Base-by-base conservation (phyloP, 2,888 invertebrate species). In the Choreutis nemorana region DNA sequence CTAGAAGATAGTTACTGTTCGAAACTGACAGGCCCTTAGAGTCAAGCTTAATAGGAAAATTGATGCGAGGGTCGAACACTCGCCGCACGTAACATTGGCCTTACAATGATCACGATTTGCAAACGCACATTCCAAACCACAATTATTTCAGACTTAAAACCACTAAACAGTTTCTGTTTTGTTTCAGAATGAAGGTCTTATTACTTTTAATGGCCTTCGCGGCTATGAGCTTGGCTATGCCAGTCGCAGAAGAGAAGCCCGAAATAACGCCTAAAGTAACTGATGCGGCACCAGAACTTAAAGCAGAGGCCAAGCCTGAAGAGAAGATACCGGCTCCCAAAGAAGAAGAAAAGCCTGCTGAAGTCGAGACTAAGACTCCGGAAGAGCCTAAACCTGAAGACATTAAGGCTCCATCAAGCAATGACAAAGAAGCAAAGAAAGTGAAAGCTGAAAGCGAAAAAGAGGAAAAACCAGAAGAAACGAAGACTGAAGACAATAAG, bases 101-200 rank as follows among this genome's bases (percentile, higher is more conserved):
- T 79, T 77, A 70, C 60, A 45, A 50, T 49, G 41, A 53, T 64
- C 70, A 71, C 71, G 67, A 66, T 55, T 67, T 58, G 45, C 48
- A 59, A 53, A 63, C 61, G 62, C 66, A 61, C 61, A 58, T 55
- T 55, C 41, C 40, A 50, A 50, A 54, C 49, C 39, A 49, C 43
- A 45, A 44, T 48, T 48, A 52, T 50, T 40, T 39, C 36, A 37
- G 33, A 39, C 37, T 36, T 37, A 56, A 50, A 48, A 62, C 57
- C 56, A 55, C 63, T 72, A 63, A 70, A 58, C 34, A 40, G 36
- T 60, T 53, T 46, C 15, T 9, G 8, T 44, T 32, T 54, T 47
- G 60, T 77, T 78, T 38, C 80, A 85, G 84, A 71, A 87, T 85
- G 86, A 85, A 84, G 80, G 66, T 85, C 55, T 71, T 86, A 59